Evolutionary conservation across 2,797 vertebrate species (phyloP), one percentile per base, ranked within the genome.

Genomic region (Paguma larvata): DNA sequence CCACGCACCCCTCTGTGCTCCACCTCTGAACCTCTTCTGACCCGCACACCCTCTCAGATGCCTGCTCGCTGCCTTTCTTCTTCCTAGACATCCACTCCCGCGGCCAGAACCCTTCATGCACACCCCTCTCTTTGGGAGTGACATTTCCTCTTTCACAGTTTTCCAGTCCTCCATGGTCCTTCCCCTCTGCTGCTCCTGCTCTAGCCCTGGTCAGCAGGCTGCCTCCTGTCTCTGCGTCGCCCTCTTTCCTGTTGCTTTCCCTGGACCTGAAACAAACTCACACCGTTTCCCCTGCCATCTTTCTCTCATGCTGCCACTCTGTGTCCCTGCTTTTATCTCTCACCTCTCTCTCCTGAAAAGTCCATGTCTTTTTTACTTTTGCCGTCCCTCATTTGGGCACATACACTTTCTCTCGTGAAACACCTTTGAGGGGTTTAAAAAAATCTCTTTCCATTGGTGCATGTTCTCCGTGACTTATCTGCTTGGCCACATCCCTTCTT

Each of bases 241-340:
- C 2, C 6, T 3, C 30, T 85, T 27, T 48, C 19, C 79, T 8
- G 0, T 46, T 32, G 3, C n/a, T 68, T 14, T 16, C 16, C 19
- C n/a, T 67, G 2, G 4, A n/a, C 12, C 15, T 51, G 3, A 2
- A 83, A 12, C 23, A 51, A 38, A 15, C 41, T 41, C 32, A 18
- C 4, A 53, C 14, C 1, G 0, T 38, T 11, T 73, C 19, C 25
- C 62, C n/a, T 0, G 6, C 27, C 59, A 51, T n/a, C 13, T 65
- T 13, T 77, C 32, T 15, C 32, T 75, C 59, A 62, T 11, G 9
- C 41, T 41, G 2, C 27, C 32, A 25, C 44, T 30, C 87, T 3
- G 14, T 65, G 25, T 92, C 34, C 25, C 48, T 70, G 4, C 65
- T 63, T 59, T 65, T 41, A n/a, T 51, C 6, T 59, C 25, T 65